Conservation (phyloP, 2,888 invertebrate genomes). For the Carabus problematicus region DNA sequence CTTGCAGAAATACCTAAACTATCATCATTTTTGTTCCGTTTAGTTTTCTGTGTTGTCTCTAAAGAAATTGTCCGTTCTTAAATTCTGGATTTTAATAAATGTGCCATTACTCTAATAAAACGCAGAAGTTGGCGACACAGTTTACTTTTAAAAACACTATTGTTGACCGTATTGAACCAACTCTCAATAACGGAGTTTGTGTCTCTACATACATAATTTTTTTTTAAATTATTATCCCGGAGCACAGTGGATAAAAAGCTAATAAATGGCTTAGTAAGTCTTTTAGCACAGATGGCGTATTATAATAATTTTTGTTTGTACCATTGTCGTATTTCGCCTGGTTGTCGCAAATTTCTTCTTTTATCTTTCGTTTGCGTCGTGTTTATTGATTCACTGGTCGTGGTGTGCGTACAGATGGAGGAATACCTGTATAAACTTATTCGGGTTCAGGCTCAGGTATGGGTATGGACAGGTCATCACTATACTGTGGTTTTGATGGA, state of each 20-base stretch:
- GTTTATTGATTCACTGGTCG: no score
- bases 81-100: slow-evolving; percentile 3
- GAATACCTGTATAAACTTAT: no score
- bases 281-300: slow-evolving; percentile 1
- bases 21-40: slow-evolving; percentile 3
- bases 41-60: slow-evolving; percentile 7
- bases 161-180: background rate
- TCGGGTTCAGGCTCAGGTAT: no score
- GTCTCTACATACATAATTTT: slow-evolving; percentile 3
- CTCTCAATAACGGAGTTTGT: background rate
- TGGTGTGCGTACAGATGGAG: no score
- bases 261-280: slow-evolving; percentile 4
- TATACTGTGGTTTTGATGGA: no score
- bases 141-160: background rate
- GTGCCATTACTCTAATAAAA: slow-evolving; percentile 8
- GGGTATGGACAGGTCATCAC: no score
- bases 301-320: slow-evolving; percentile 20
- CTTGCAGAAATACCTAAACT: background rate
- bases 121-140: background rate
- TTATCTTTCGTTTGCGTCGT: no score
- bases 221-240: slow-evolving; percentile 16
- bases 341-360: no score
- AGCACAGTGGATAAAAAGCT: slow-evolving; percentile 12
- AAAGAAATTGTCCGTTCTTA: background rate
- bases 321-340: no score